Base-by-base conservation (phyloP, 2,888 invertebrate genomes). In the Sarcophaga caerulescens region DNA sequence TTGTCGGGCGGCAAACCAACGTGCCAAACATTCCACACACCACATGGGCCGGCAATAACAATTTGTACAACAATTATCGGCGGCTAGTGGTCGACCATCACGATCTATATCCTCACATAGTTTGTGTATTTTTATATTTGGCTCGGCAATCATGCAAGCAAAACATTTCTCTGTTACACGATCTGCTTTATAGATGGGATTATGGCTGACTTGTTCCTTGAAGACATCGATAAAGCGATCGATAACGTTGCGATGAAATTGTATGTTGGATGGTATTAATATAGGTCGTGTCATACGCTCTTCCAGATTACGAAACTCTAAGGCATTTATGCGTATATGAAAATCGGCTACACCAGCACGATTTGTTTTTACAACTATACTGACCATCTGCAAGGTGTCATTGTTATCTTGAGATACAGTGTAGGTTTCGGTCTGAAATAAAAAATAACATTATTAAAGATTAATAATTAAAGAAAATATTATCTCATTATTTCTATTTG, bases 1-100 rank as follows among this genome's bases (percentile, higher is more conserved):
- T 92, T 97, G 97, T 63, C 97, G 95, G 69, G 97, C 96, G 17
- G 97, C 97, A 94, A 97, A 98, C 97, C 97, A 97, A 90, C 96
- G 95, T 0, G 95, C 97, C 94, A 97, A 95, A 92, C 97, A 98
- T 88, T 96, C 95, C 25, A 95, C 93, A 93, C 98, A 98, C 98
- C 98, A 98, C 95, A 98, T 96, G 35, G 97, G 98, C 76, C 97
- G 95, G 92, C 97, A 97, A 90, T 95, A 95, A 90, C 97, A 97
- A 85, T 93, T 92, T 17, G 91, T 90, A 75, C 92, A 93, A 82
- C 93, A 93, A 45, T 91, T 89, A 45, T 91, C 93, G 23, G 92
- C 92, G 0, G 90, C 88, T 19, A 93, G 82, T 76, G 89, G 93
- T 14, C 90, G 89, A 5, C 91, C 94, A n/a, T 93, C 92, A 19